Percentiles rank a stretch among this genome's conserved stretches.
Evolutionary conservation across 2,888 invertebrate species (phyloP).

Genomic region (Cyrtodaria siliqua): DNA sequence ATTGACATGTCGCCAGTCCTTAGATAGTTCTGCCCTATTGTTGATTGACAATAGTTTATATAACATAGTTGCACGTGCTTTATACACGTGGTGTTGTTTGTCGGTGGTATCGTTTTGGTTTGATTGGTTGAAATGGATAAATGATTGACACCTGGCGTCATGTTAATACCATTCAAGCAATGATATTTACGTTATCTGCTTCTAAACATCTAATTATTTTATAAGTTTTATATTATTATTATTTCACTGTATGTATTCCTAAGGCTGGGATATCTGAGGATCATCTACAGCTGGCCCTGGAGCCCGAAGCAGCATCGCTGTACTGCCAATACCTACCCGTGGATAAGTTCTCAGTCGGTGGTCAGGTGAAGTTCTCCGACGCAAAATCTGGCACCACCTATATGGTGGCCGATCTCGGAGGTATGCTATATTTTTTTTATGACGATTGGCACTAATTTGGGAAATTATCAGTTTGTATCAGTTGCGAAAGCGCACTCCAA

Average conservation of each 20-base stretch:
- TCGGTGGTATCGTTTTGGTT: too few species aligned
- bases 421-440: too few species aligned
- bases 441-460: too few species aligned
- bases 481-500: too few species aligned
- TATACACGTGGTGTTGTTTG: too few species aligned
- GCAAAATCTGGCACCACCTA: conserved; percentile 61
- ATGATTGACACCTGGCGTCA: too few species aligned
- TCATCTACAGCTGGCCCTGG: not conserved
- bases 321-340: conserved; percentile 62
- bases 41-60: too few species aligned
- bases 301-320: conserved; percentile 40
- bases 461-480: too few species aligned
- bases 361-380: conserved; percentile 34
- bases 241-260: not conserved
- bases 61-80: too few species aligned
- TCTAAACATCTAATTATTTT: not conserved
- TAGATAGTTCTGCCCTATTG: too few species aligned
- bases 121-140: too few species aligned
- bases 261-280: not conserved
- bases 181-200: not conserved
- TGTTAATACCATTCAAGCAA: not conserved
- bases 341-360: conserved; percentile 36
- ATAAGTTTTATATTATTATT: not conserved
- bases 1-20: too few species aligned
- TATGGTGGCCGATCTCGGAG: conserved; percentile 68